phyloP scores from a whole-genome alignment of 2,888 invertebrate genomes.

The Quadriops clusia region DNA sequence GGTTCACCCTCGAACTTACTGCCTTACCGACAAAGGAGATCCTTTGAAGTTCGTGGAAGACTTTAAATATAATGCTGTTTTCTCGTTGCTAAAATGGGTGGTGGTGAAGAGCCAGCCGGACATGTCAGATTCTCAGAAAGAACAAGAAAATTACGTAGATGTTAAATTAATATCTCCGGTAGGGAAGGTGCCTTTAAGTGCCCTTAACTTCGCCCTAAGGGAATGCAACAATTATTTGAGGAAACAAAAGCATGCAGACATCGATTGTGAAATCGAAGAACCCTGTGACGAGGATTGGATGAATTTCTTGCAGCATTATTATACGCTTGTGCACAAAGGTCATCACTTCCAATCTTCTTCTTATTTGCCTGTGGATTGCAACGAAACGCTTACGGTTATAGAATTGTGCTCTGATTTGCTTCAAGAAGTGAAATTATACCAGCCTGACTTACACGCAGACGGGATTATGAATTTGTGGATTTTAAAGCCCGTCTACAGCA shows the following conservation, averaged over 20 bases:
- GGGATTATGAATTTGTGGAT: constrained; percentile 83
- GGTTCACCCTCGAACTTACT: constrained; percentile 61
- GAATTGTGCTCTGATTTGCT: too few relatives aligned
- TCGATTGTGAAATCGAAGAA: constrained; percentile 39
- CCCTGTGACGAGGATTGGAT: constrained; percentile 51
- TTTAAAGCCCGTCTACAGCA: constrained; percentile 73
- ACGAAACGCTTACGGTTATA: too few relatives aligned
- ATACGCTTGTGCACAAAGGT: too few relatives aligned
- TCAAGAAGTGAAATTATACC: too few relatives aligned
- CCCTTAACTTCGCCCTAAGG: constrained; percentile 57
- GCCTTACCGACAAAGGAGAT: constrained; percentile 45
- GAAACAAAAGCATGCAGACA: constrained; percentile 50
- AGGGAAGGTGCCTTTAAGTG: constrained; percentile 44
- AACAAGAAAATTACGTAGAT: too few relatives aligned
- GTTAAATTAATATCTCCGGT: constrained; percentile 38
- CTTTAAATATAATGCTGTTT: constrained; percentile 67
- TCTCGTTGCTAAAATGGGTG: constrained; percentile 59
- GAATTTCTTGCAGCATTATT: constrained; percentile 52
- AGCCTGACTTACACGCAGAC: constrained; percentile 57
- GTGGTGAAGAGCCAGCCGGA: constrained; percentile 26
- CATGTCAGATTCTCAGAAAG: too few relatives aligned
- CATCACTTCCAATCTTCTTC: too few relatives aligned
- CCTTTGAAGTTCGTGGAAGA: constrained; percentile 53
- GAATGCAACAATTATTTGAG: constrained; percentile 55
- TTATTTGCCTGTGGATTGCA: too few relatives aligned